These are phyloP conservation scores for Plumapathes pennacea DNA, from an alignment of 92 coral and sea anemone species.

Conservation along the genomic window DNA sequence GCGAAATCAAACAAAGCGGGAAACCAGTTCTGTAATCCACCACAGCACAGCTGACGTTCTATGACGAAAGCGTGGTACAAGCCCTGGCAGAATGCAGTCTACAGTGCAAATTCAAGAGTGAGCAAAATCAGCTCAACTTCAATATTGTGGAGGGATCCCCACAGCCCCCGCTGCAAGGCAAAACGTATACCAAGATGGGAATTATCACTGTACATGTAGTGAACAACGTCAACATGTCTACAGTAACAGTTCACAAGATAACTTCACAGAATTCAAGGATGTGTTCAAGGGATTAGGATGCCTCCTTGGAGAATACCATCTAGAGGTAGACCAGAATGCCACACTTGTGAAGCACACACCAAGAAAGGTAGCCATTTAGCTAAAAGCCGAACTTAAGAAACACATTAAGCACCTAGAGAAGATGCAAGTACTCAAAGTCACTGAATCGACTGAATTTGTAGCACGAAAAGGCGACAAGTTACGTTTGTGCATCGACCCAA, in stretches of 20 bases:
- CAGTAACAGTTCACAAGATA: no score
- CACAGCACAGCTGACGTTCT: constrained; percentile 26
- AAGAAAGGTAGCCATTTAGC: no score
- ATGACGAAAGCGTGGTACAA: constrained; percentile 14
- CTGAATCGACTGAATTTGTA: neutral
- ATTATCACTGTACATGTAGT: no score
- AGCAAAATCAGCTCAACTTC: constrained; percentile 7
- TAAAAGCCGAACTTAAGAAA: neutral
- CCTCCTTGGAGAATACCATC: no score
- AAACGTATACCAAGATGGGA: no score
- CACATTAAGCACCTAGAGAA: neutral
- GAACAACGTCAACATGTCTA: no score
- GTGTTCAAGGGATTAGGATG: no score
- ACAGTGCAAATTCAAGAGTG: constrained; percentile 27
- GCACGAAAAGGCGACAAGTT: neutral
- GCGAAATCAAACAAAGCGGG: constrained; percentile 27
- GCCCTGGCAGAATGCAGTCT: constrained; percentile 25
- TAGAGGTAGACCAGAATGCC: no score
- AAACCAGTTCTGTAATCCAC: constrained; percentile 35
- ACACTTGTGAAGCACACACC: no score
- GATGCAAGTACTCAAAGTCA: no score
- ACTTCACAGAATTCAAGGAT: no score
- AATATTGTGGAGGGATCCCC: neutral
- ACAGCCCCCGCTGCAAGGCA: no score
- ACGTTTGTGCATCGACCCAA: neutral